Evolutionary conservation across 2,888 invertebrate species (phyloP).

Genomic region (Branchipolynoe longqiensis): DNA sequence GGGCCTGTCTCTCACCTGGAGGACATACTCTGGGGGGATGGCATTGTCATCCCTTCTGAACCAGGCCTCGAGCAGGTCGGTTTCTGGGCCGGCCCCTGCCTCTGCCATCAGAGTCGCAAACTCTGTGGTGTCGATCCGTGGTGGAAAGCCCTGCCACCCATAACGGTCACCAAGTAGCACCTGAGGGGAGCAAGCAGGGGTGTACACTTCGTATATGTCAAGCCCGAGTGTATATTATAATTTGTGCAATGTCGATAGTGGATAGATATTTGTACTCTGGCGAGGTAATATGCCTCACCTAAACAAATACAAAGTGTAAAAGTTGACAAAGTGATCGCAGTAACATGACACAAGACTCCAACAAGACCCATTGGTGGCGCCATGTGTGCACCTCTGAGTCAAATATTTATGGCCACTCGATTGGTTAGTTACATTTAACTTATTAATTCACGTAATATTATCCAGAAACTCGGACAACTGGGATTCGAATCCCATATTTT

Average conservation of each 20-base stretch:
- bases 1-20: constrained; percentile 78
- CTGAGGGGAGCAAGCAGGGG: constrained; percentile 66
- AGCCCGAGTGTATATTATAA: neutral
- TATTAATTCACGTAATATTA: too few species aligned
- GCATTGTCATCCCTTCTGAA: constrained; percentile 76
- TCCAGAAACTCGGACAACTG: too few species aligned
- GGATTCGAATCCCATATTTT: too few species aligned
- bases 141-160: constrained; percentile 77
- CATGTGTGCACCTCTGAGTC: too few species aligned
- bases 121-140: constrained; percentile 73
- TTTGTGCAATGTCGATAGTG: neutral
- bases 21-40: constrained; percentile 73
- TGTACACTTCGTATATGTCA: neutral
- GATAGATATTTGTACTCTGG: too few species aligned
- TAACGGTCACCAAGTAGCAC: constrained; percentile 78
- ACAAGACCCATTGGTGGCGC: too few species aligned
- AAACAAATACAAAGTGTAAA: too few species aligned
- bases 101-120: constrained; percentile 67
- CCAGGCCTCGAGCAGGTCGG: constrained; percentile 73
- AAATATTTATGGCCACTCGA: too few species aligned
- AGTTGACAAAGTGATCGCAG: too few species aligned
- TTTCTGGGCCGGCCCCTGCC: constrained; percentile 64
- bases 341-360: too few species aligned
- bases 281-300: too few species aligned
- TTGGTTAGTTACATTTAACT: too few species aligned